Base-by-base conservation (phyloP, 1,140 invertebrate species). In the Hylyphantes graminicola region DNA sequence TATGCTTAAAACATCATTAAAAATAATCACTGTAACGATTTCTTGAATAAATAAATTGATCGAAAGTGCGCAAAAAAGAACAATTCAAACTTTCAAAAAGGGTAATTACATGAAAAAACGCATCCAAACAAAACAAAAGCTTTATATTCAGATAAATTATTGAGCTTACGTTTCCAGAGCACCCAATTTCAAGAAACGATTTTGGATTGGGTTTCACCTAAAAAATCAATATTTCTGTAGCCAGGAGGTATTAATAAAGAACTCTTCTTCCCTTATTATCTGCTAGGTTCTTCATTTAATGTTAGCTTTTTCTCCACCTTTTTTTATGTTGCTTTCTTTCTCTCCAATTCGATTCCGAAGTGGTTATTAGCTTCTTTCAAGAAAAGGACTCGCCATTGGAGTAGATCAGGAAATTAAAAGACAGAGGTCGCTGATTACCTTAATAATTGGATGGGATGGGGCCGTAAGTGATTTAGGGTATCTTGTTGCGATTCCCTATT, bases 221-320 rank as follows among this genome's bases (percentile, higher is more conserved):
- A 50, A 19, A 76, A 76, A 63, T 61, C 57, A 76, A 63, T 63
- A 51, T 63, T 76, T 61, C 59, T 59, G 10, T 57, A 15, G 74
- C 74, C 74, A 76, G 74, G 17, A 76, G 74, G 74, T 76, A 76
- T 76, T 76, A 76, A 76, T 74, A 74, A 76, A 76, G 74, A 61
- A 12, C 59, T 76, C 48, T 61, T 51, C 55, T 61, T 51, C 55
- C 59, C 74, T 64, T 76, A 76, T 76, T 76, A 76, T 76, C 74
- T 76, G 74, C 53, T 51, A 51, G 48, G 59, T 64, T 76, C 74
- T 76, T 76, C 51, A 76, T 76, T 61, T 76, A 64, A 61, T 76
- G 59, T 64, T 21, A n/a, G 35, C 53, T 74, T 74, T 57, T 74
- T 11, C 67, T 70, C 51, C 19, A 51, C 48, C 59, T 76, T 64